Evolutionary conservation across 2,888 invertebrate species (phyloP).

Genomic region (Polymixis lichenea): DNA sequence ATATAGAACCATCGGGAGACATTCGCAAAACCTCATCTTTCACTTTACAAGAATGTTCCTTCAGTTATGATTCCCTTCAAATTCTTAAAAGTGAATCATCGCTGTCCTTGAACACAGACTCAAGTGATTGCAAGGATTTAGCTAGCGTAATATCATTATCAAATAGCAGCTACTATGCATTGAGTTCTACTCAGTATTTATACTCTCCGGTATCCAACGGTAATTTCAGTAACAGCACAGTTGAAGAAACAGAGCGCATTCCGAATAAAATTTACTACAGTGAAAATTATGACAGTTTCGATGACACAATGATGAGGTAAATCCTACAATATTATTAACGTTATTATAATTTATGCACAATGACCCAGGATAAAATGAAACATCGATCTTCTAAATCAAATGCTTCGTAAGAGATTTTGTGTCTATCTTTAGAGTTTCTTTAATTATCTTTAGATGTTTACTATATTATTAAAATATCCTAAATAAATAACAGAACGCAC

Average conservation of each 20-base stretch:
- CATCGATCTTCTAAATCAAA: background rate
- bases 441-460: background rate
- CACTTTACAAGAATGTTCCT: slow-evolving; percentile 24
- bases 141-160: slow-evolving; percentile 70
- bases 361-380: background rate
- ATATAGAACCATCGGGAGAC: background rate
- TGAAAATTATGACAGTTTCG: slow-evolving; percentile 40
- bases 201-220: slow-evolving; percentile 48
- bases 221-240: slow-evolving; percentile 25
- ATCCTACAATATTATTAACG: background rate
- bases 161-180: slow-evolving; percentile 58
- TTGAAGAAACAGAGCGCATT: slow-evolving; percentile 56
- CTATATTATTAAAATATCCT: background rate
- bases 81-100: slow-evolving; percentile 72
- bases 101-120: slow-evolving; percentile 67
- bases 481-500: background rate
- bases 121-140: slow-evolving; percentile 55
- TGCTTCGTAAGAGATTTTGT: background rate
- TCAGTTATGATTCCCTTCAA: slow-evolving; percentile 69
- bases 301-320: slow-evolving; percentile 58
- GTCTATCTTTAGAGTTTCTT: background rate
- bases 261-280: slow-evolving; percentile 45
- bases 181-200: slow-evolving; percentile 65
- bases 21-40: slow-evolving; percentile 7
- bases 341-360: background rate